Evolutionary conservation across 2,797 vertebrate species (phyloP).

Genomic region (Amphiprion clarkii): DNA sequence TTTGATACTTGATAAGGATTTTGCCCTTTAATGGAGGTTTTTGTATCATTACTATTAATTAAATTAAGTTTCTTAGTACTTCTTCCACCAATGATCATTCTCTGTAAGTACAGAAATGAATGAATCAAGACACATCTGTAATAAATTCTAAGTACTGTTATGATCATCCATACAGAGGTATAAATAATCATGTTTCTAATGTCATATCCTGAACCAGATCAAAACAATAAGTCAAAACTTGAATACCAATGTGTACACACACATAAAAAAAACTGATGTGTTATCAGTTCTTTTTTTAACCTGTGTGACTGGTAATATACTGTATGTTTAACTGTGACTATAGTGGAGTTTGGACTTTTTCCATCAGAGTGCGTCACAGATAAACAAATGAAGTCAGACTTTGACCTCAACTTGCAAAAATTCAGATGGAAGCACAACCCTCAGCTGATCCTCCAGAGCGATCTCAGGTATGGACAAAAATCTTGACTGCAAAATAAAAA

Average conservation of each 20-base stretch:
- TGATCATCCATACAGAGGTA: background rate
- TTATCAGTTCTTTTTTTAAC: background rate
- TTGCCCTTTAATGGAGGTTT: background rate
- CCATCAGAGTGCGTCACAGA: conserved; percentile 40
- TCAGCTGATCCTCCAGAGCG: conserved; percentile 4
- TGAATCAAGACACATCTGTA: background rate
- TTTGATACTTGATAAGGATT: background rate
- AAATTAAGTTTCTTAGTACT: background rate
- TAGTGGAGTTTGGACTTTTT: conserved; percentile 58
- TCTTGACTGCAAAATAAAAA: background rate
- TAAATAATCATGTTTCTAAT: background rate
- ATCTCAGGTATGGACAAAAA: conserved; percentile 44
- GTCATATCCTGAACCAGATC: background rate
- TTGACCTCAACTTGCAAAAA: conserved; percentile 61
- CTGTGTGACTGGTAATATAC: background rate
- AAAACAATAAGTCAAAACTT: background rate
- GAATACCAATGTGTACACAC: background rate
- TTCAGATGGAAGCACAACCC: background rate
- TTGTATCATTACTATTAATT: background rate
- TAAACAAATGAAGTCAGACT: conserved; percentile 68
- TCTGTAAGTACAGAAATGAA: background rate
- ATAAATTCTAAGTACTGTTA: background rate
- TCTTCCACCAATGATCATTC: background rate
- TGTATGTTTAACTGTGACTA: conserved; percentile 8
- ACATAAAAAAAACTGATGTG: background rate